Conservation (phyloP, 2,888 invertebrate species). For the Petrophora chlorosata region DNA sequence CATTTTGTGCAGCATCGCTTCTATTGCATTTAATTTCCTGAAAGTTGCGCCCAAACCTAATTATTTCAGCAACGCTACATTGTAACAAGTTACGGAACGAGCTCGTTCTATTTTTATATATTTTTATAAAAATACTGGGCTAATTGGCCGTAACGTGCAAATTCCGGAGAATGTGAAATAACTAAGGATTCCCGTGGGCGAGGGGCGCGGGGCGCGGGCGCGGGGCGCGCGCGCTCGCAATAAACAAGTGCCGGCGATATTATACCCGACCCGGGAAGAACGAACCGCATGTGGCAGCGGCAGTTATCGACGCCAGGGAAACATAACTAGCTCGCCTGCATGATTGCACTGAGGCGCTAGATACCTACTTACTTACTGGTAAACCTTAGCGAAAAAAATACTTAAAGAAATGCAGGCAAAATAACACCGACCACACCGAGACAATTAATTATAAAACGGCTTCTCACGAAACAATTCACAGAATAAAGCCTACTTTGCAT, state of each 20-base stretch:
- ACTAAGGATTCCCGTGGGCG: slow-evolving; percentile 6
- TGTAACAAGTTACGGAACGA: slow-evolving; percentile 14
- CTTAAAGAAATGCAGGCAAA: too few species aligned
- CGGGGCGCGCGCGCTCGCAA: too few species aligned
- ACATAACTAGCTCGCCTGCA: neutral
- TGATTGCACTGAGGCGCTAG: neutral
- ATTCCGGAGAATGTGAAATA: slow-evolving; percentile 10
- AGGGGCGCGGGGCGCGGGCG: too few species aligned
- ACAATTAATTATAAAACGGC: slow-evolving; percentile 8
- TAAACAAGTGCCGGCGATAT: too few species aligned
- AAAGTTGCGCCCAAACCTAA: slow-evolving; percentile 7
- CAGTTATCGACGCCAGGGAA: neutral
- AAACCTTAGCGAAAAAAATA: too few species aligned
- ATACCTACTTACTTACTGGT: too few species aligned
- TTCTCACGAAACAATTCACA: slow-evolving; percentile 2
- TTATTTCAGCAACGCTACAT: slow-evolving; percentile 15
- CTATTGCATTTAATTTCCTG: slow-evolving; percentile 1
- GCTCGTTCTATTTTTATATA: slow-evolving; percentile 2
- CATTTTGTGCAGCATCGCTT: neutral
- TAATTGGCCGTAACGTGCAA: slow-evolving; percentile 12
- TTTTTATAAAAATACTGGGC: slow-evolving; percentile 15
- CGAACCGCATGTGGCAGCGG: neutral
- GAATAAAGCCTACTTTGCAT: slow-evolving; percentile 8
- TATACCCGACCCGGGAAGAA: too few species aligned
- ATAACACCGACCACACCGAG: too few species aligned